Percentiles rank a stretch among this genome's conserved stretches.
Evolutionary conservation across 2,113 vertebrate genomes (phyloP).

Genomic region (Oriolus oriolus): DNA sequence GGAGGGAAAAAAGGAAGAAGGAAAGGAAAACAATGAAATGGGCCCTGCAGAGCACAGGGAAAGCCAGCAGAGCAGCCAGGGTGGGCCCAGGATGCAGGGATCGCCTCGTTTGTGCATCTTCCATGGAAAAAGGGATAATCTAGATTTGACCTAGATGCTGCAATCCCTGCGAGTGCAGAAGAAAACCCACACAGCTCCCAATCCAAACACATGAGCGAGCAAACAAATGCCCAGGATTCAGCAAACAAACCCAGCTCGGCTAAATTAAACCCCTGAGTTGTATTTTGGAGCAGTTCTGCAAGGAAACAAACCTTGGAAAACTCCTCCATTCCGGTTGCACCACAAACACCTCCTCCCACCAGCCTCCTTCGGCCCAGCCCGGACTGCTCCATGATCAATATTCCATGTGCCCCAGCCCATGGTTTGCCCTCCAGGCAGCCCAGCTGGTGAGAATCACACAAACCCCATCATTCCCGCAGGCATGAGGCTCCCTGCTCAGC

Average conservation of each 20-base stretch:
- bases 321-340: neutral
- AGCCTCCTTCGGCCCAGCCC: neutral
- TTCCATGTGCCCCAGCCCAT: conserved; percentile 29
- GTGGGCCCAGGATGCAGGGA: neutral
- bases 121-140: conserved; percentile 21
- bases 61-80: neutral
- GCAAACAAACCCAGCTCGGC: neutral
- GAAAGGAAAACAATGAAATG: neutral
- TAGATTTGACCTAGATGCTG: conserved; percentile 32
- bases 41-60: neutral
- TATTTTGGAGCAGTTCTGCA: neutral
- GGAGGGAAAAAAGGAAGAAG: fast-evolving
- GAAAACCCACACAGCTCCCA: neutral
- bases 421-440: conserved; percentile 1
- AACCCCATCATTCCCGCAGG: neutral
- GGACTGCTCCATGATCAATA: conserved; percentile 1
- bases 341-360: neutral
- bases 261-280: neutral
- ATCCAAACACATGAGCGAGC: neutral
- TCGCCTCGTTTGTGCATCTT: neutral
- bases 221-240: neutral
- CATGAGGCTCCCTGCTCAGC: neutral
- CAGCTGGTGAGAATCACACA: neutral
- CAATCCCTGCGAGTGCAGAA: fast-evolving
- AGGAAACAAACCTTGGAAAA: neutral